A percentile compares a stretch with the other conserved stretches of the same genome.
Evolutionary conservation across 2,113 vertebrate species (phyloP).

Genomic region (Anoplopoma fimbria): DNA sequence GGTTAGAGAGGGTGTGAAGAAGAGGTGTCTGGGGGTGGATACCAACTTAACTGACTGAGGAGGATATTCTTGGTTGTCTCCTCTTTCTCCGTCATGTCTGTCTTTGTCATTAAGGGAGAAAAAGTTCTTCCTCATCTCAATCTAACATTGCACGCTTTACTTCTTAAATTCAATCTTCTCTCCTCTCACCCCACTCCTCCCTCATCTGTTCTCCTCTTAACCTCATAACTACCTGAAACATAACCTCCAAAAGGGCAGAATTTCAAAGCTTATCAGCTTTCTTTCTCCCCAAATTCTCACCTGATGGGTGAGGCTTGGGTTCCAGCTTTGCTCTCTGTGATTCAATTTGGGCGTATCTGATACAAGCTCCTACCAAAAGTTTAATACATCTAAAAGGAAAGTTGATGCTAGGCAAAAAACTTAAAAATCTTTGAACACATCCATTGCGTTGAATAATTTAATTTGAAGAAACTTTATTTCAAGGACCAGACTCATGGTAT

Average conservation of each 20-base stretch:
- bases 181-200: not conserved
- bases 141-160: slow-evolving; percentile 9
- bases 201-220: slow-evolving; percentile 4
- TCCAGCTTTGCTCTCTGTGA: not conserved
- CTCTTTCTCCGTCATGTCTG: slow-evolving; percentile 26
- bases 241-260: slow-evolving; percentile 30
- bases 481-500: not conserved
- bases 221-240: slow-evolving; percentile 44
- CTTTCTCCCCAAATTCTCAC: not conserved
- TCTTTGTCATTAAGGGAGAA: slow-evolving; percentile 11
- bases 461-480: not conserved
- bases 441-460: not conserved
- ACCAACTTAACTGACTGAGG: not conserved
- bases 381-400: slow-evolving; percentile 6
- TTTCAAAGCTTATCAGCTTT: slow-evolving; percentile 19
- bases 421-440: not conserved
- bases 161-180: slow-evolving; percentile 27
- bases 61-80: slow-evolving; percentile 7
- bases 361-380: not conserved
- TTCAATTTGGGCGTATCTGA: slow-evolving; percentile 13
- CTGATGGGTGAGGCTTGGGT: not conserved
- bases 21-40: not conserved
- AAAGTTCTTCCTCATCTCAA: slow-evolving; percentile 12
- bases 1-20: not conserved
- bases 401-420: not conserved